phyloP scores from a whole-genome alignment of 2,888 invertebrate genomes.

The Oligia strigilis region DNA sequence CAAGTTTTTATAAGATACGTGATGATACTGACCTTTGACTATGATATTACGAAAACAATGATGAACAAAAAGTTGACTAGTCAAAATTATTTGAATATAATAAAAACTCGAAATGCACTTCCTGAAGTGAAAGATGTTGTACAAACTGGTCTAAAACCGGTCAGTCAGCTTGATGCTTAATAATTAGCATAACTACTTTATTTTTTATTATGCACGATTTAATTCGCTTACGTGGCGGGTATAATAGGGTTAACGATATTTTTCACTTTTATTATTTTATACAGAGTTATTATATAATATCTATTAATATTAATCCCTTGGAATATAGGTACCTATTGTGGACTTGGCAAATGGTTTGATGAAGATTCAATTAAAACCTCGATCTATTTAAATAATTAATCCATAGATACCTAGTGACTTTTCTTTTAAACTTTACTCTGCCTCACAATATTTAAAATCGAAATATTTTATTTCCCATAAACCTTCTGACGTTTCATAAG shows the following conservation, averaged over 20 bases:
- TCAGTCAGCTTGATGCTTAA: conserved; percentile 24
- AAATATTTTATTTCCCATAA: not conserved
- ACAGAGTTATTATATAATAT: not conserved
- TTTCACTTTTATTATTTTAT: not conserved
- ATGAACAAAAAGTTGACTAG: conserved; percentile 14
- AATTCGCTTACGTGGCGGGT: conserved; percentile 7
- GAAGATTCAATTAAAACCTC: not conserved
- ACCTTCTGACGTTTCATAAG: too few species aligned
- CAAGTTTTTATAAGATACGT: conserved; percentile 24
- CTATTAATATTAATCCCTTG: not conserved
- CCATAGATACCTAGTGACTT: not conserved
- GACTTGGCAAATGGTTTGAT: not conserved
- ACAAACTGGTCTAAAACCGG: conserved; percentile 51
- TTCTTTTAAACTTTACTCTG: not conserved
- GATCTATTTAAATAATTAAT: not conserved
- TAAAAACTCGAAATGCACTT: conserved; percentile 43
- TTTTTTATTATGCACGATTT: conserved; percentile 26
- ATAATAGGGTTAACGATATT: not conserved
- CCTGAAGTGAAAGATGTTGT: conserved; percentile 61
- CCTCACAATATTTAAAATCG: not conserved
- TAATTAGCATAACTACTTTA: conserved; percentile 38
- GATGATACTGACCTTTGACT: conserved; percentile 24
- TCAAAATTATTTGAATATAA: conserved; percentile 14
- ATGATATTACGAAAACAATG: conserved; percentile 18
- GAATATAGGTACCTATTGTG: not conserved